Percentiles rank a stretch among this genome's conserved stretches.
These are phyloP conservation scores for Phycodurus eques DNA, from an alignment of 2,113 vertebrate species.

Conservation along the genomic window DNA sequence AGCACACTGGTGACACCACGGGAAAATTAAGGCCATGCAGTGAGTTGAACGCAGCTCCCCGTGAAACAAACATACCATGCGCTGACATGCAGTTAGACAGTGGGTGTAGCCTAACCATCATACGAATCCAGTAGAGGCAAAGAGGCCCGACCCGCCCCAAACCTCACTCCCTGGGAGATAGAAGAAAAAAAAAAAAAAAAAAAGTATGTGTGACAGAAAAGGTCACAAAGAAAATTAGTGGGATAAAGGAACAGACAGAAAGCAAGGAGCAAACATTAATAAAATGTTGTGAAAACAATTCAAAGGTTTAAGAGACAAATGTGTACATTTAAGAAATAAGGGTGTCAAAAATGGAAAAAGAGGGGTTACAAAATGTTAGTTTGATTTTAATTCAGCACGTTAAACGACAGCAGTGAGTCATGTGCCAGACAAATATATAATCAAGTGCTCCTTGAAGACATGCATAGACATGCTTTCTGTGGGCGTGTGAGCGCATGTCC, in stretches of 20 bases:
- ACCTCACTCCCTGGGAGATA: constrained; percentile 72
- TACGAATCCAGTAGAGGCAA: constrained; percentile 78
- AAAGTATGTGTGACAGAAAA: constrained; percentile 15
- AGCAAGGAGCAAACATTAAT: not conserved
- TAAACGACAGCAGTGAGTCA: constrained; percentile 25
- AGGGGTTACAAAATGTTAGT: constrained; percentile 38
- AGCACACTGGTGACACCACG: constrained; percentile 30
- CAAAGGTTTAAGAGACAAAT: not conserved
- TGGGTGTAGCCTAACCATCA: constrained; percentile 78
- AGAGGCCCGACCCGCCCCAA: constrained; percentile 73
- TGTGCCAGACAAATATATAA: constrained; percentile 22
- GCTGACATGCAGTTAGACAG: constrained; percentile 76
- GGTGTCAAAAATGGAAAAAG: constrained; percentile 6
- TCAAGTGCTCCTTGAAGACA: constrained; percentile 20
- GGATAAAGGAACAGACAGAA: not conserved
- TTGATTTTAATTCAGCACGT: constrained; percentile 21
- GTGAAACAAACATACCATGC: constrained; percentile 77
- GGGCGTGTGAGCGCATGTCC: constrained; percentile 38
- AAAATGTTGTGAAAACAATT: not conserved
- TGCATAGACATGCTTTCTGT: constrained; percentile 54
- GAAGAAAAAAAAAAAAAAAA: constrained; percentile 12
- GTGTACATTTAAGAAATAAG: not conserved
- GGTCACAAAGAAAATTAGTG: not conserved
- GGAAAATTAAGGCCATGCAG: constrained; percentile 53
- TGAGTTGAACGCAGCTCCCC: constrained; percentile 46